Conservation (phyloP, 2,888 invertebrate genomes). For the Exephanes ischioxanthus region DNA sequence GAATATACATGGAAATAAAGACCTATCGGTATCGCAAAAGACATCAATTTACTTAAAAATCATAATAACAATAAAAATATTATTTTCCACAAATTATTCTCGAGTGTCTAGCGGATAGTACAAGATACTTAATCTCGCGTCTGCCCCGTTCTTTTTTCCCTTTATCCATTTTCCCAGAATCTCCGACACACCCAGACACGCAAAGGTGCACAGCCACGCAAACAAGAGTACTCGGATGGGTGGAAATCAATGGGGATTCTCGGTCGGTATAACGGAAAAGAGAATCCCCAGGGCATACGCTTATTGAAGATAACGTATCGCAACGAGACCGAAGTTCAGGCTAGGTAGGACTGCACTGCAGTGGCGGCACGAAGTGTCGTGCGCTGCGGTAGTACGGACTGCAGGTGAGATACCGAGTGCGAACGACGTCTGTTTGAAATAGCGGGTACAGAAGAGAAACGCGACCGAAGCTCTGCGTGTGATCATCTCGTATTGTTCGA, state of each 20-base stretch:
- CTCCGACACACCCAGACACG: background rate
- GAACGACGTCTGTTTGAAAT: constrained; percentile 56
- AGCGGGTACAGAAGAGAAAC: constrained; percentile 58
- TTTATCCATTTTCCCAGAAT: constrained; percentile 8
- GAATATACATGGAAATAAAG: too few relatives aligned
- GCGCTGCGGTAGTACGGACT: constrained; percentile 29
- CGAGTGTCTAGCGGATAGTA: too few relatives aligned
- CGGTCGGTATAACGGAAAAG: constrained; percentile 25
- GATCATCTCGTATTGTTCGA: constrained; percentile 78
- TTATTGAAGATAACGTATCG: constrained; percentile 57
- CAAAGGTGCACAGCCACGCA: background rate
- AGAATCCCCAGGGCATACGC: constrained; percentile 52
- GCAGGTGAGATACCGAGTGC: constrained; percentile 50
- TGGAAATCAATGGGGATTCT: constrained; percentile 46
- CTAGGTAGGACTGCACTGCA: constrained; percentile 39
- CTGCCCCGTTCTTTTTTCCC: background rate
- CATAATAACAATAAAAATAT: too few relatives aligned
- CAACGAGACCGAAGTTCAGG: constrained; percentile 21
- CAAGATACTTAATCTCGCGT: background rate
- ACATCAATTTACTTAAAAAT: too few relatives aligned
- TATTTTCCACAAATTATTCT: too few relatives aligned
- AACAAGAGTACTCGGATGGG: background rate
- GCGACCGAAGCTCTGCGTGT: constrained; percentile 65
- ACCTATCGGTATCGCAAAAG: too few relatives aligned
- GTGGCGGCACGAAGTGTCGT: constrained; percentile 42